Evolutionary conservation across 1,140 invertebrate species (phyloP), one percentile per base, ranked within the genome.

Genomic region (Plodia interpunctella): DNA sequence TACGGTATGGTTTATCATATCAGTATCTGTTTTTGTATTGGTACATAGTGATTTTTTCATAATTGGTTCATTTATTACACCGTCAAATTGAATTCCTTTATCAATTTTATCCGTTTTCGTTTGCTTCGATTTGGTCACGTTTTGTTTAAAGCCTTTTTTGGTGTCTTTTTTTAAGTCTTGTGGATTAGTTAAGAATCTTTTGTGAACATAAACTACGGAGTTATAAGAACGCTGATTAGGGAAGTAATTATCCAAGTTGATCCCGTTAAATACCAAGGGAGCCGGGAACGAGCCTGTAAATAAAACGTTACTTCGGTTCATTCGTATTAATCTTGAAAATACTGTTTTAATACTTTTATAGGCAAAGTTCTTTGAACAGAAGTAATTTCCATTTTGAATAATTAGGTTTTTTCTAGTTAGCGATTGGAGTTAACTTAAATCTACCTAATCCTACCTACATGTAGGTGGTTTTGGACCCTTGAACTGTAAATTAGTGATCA

Each of bases 171-270:
- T 32, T 25, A 4, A 25, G 54, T 55, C 17, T 60, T 69, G 62
- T 13, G 57, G 17, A n/a, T 59, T 20, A 5, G 63, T 51, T 17
- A 77, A 50, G 62, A 66, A 74, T 60, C 74, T 84, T 70, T 83
- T 87, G 25, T 87, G 84, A 56, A 85, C 70, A 51, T 76, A 87
- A 21, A 80, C 68, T 5, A 78, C 64, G 2, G 76, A 77, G 64
- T 80, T 79, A 50, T 72, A 72, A 21, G 74, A 77, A 32, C 69
- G 66, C 25, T 64, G 38, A 58, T 66, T 55, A 32, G 65, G 65
- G 55, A 69, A 70, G 53, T 79, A 79, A 63, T 79, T 70, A 51
- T 62, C 65, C 55, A 79, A 72, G 60, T 71, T 68, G 18, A 79
- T 65, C 30, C 70, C 74, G 53, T 69, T 67, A 56, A 69, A 61